Evolutionary conservation across 2,888 invertebrate genomes (phyloP).

Genomic region (Apocheima hispidaria): DNA sequence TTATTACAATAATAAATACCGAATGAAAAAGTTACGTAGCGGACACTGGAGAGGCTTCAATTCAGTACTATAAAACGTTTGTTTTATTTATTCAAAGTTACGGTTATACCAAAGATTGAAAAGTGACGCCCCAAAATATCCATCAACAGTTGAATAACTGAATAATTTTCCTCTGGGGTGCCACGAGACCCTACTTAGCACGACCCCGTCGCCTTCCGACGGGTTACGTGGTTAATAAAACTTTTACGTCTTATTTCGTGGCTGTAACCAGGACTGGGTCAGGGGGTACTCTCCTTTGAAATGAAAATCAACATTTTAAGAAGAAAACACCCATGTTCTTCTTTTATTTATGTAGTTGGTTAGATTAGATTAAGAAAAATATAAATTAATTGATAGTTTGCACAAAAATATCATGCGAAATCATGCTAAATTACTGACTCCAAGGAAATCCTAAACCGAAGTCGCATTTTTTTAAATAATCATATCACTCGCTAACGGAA

Average conservation of each 20-base stretch:
- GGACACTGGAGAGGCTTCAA: too few relatives aligned
- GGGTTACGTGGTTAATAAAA: conserved; percentile 31
- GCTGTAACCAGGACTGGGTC: conserved; percentile 6
- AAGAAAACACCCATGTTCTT: too few relatives aligned
- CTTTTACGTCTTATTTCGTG: conserved; percentile 24
- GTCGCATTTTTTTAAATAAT: too few relatives aligned
- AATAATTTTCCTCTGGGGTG: conserved; percentile 24
- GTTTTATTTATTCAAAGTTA: background rate
- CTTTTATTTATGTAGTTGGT: too few relatives aligned
- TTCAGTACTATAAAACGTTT: background rate
- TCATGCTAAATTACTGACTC: too few relatives aligned
- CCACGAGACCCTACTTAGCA: conserved; percentile 29
- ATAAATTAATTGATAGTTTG: too few relatives aligned
- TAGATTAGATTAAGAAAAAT: too few relatives aligned
- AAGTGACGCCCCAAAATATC: conserved; percentile 20
- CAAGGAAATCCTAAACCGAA: too few relatives aligned
- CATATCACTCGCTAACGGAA: too few relatives aligned
- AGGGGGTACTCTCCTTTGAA: background rate
- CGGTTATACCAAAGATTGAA: conserved; percentile 7
- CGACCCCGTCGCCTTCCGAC: conserved; percentile 19
- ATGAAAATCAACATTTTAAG: background rate
- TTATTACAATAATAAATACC: too few relatives aligned
- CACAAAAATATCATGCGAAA: too few relatives aligned
- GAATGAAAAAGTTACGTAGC: too few relatives aligned
- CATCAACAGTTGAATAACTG: conserved; percentile 21